Conservation (phyloP, 2,113 vertebrate genomes). For the Takifugu bimaculatus region DNA sequence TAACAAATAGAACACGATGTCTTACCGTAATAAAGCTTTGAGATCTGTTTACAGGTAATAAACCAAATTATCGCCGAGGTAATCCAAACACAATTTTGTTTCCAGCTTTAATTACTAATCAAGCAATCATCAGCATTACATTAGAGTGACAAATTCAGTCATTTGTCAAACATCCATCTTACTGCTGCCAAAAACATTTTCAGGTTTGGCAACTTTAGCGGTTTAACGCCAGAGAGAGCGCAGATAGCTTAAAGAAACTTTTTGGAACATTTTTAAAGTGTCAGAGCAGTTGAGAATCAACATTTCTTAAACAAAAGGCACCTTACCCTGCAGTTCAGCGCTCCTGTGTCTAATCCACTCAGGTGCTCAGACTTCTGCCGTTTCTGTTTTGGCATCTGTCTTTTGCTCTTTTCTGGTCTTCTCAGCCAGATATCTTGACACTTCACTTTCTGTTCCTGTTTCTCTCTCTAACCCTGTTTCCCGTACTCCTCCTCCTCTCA, state of each 20-base stretch:
- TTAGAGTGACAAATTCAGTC: too few species aligned
- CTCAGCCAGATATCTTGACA: conserved; percentile 61
- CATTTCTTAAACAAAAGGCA: conserved; percentile 34
- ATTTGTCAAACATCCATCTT: too few species aligned
- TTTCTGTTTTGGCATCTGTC: conserved; percentile 41
- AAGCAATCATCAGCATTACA: too few species aligned
- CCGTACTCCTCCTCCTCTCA: conserved; percentile 36
- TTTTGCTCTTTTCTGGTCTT: conserved; percentile 44
- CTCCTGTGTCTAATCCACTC: conserved; percentile 47
- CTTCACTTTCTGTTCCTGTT: conserved; percentile 74
- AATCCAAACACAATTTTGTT: too few species aligned
- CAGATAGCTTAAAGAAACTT: conserved; percentile 20
- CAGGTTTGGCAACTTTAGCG: neutral
- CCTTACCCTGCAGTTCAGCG: conserved; percentile 59
- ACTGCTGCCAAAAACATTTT: too few species aligned
- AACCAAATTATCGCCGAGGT: too few species aligned
- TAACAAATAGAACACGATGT: too few species aligned
- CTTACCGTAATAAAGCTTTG: too few species aligned
- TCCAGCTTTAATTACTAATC: neutral
- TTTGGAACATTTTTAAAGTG: conserved; percentile 24
- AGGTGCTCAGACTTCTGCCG: conserved; percentile 40
- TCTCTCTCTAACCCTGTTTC: conserved; percentile 48
- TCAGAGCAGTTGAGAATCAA: conserved; percentile 12
- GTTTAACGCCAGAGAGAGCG: conserved; percentile 20
- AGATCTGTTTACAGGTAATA: too few species aligned